Evolutionary conservation across 2,888 invertebrate genomes (phyloP), one percentile per base, ranked within the genome.

Genomic region (Anticlea derivata): DNA sequence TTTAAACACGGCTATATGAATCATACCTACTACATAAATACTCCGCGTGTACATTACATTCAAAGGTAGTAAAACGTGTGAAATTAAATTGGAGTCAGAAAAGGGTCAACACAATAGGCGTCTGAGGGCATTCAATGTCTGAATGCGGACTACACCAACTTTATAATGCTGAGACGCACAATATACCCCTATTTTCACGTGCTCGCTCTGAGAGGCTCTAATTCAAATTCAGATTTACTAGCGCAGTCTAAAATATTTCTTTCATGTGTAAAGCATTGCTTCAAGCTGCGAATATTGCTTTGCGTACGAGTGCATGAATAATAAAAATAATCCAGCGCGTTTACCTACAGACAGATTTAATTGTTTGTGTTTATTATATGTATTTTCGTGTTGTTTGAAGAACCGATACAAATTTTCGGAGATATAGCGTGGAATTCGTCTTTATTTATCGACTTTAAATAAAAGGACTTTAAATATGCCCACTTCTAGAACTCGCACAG

Each of bases 51-150:
- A 70, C 68, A 22, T 17, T 65, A 69, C 60, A 65, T 63, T 68
- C 69, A 50, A 29, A 53, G 38, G 70, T 70, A 75, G 68, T 67
- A 70, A 78, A 78, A 77, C 69, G 76, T 68, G 72, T 79, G 73
- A 80, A 79, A 83, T 80, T 78, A 78, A 78, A 83, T 84, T 79
- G 75, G 80, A 80, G 72, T 73, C 71, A 64, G 73, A 75, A 80
- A 79, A 81, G 80, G 77, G 70, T 69, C 61, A 66, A 60, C 71
- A 84, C 84, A 85, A 86, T 81, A 61, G 74, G 61, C 61, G 63
- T 66, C 73, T 69, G 68, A 72, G 68, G 69, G 69, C 62, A 63
- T 64, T 70, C 69, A 68, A 67, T 68, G 65, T 62, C 66, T 80
- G 82, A 79, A 80, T 80, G 68, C 70, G 64, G 66, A 69, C 74